Evolutionary conservation across 2,113 vertebrate genomes (phyloP), one percentile per base, ranked within the genome.

Genomic region (Hemichromis elongatus): DNA sequence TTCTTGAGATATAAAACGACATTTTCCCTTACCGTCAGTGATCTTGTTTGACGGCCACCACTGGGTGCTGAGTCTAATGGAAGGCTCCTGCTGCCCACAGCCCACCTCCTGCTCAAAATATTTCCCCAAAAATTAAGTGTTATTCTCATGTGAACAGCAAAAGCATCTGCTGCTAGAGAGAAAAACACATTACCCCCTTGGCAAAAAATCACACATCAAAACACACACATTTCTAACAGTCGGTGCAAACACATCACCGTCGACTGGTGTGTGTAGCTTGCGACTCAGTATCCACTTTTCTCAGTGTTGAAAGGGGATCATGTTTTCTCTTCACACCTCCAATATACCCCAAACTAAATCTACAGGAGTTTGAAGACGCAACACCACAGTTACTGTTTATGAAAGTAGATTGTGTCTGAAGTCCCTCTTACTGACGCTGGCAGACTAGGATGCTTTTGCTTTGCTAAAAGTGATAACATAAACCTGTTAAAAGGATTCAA

Each of bases 371-470:
- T 78, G 14, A 37, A 89, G 28, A 68, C 83, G 19, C 63, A 50
- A 35, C 77, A 70, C 56, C 7, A 52, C 54, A 35, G 53, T 40
- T 40, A 35, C 26, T 26, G 47, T 53, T 79, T 66, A 21, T 28
- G 9, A 8, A 79, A 81, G 33, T 55, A 33, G 73, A 47, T 14
- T 35, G 21, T 55, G 63, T 79, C 79, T 90, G 61, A 83, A 90
- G 91, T 92, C 94, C 95, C 95, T 94, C 94, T 95, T 90, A 95
- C 95, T 90, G 95, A 89, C 84, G 88, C 33, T 53, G n/a, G 12
- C 26, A 86, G 87, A 92, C 82, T 66, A 90, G 57, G 81, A 30
- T 80, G 21, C 13, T 35, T 59, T 18, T 30, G 11, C 14, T 87
- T 79, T 79, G 52, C 33, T 5, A 37, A 83, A 75, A n/a, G 37